Percentiles rank a stretch among this genome's conserved stretches.
phyloP scores from a whole-genome alignment of 2,888 invertebrate genomes.

The Lepas anatifera region DNA sequence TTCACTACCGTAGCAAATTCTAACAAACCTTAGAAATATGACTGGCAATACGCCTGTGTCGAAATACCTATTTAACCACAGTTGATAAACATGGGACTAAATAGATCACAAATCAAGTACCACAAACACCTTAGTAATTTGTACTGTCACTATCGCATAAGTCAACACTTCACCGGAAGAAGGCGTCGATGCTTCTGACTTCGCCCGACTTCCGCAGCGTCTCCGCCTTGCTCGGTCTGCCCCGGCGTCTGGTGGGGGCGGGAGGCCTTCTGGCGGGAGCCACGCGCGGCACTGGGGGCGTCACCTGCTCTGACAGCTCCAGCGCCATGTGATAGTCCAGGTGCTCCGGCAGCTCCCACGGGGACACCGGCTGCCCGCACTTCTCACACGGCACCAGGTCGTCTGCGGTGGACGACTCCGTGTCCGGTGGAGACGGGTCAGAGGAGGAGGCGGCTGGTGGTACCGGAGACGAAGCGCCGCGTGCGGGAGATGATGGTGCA shows the following conservation, averaged over 20 bases:
- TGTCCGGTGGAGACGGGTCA: background rate
- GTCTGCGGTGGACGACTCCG: too few relatives aligned
- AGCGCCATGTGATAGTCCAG: conserved; percentile 74
- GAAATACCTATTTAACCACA: too few relatives aligned
- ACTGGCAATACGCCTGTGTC: too few relatives aligned
- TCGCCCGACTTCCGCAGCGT: background rate
- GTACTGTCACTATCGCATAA: too few relatives aligned
- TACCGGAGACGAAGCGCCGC: background rate
- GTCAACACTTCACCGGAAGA: background rate
- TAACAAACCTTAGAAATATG: too few relatives aligned
- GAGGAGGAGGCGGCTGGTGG: background rate
- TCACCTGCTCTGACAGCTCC: conserved; percentile 38
- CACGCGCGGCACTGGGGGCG: background rate
- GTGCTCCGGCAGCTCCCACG: conserved; percentile 56
- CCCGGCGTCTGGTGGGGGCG: background rate
- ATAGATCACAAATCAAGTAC: too few relatives aligned
- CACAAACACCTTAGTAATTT: too few relatives aligned
- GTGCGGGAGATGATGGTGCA: too few relatives aligned
- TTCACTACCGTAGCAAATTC: too few relatives aligned
- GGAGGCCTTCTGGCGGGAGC: background rate
- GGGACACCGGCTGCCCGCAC: conserved; percentile 50
- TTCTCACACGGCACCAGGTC: conserved; percentile 47
- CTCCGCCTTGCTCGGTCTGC: background rate
- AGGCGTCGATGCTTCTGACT: background rate
- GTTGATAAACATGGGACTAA: too few relatives aligned